Conservation (phyloP, 2,113 vertebrate genomes). For the Dipodomys stephensi region DNA sequence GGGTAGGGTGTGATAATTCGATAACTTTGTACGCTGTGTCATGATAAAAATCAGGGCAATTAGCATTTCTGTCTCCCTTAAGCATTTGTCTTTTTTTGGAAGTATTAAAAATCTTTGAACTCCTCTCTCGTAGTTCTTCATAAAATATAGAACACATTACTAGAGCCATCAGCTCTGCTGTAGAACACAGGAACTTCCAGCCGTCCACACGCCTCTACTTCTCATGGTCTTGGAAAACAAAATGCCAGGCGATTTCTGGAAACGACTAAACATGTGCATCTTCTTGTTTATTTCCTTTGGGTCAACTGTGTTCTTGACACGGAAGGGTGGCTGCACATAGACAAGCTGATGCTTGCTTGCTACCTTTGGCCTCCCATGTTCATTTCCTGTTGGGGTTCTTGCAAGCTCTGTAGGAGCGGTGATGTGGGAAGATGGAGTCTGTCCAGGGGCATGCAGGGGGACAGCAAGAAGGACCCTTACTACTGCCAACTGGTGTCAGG, state of each 20-base stretch:
- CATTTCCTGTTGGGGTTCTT: neutral
- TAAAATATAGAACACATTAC: no score
- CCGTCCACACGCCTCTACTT: neutral
- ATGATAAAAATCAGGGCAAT: neutral
- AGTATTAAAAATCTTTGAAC: neutral
- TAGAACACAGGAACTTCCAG: fast-evolving
- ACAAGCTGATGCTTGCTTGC: no score
- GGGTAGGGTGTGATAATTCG: neutral
- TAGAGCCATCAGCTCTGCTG: fast-evolving
- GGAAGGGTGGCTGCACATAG: fast-evolving
- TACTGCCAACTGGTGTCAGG: no score
- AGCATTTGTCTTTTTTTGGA: neutral
- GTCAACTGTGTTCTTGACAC: neutral
- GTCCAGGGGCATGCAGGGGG: neutral
- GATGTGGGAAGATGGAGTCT: neutral
- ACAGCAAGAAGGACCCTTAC: neutral
- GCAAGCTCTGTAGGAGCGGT: neutral
- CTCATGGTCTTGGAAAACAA: no score
- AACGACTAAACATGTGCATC: fast-evolving
- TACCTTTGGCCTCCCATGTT: no score
- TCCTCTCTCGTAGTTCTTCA: neutral
- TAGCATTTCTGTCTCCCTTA: neutral
- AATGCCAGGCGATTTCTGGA: neutral
- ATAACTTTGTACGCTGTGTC: neutral
- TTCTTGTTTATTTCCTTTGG: neutral